Evolutionary conservation across 2,888 invertebrate species (phyloP).

Genomic region (Eristalinus sepulchralis): DNA sequence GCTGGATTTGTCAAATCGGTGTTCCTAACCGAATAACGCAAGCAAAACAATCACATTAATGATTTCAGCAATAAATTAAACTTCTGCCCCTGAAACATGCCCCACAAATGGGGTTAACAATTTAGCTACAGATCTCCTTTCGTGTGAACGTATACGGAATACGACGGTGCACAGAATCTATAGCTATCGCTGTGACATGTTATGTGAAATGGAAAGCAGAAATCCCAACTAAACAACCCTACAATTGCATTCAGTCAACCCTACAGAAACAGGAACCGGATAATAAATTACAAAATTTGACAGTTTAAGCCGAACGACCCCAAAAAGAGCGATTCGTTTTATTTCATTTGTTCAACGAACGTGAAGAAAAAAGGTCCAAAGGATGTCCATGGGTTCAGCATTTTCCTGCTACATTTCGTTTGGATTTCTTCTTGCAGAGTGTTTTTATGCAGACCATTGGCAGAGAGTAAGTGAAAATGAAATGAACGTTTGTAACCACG

Average conservation of each 20-base stretch:
- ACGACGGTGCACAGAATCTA: background rate
- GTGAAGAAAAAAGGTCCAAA: constrained; percentile 33
- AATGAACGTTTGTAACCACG: constrained; percentile 7
- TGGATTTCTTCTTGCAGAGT: background rate
- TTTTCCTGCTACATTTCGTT: constrained; percentile 19
- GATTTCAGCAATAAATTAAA: constrained; percentile 19
- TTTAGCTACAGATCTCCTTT: background rate
- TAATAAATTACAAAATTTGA: constrained; percentile 81
- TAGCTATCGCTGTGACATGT: background rate
- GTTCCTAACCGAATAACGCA: background rate
- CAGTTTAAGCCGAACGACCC: constrained; percentile 77
- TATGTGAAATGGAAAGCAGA: constrained; percentile 32
- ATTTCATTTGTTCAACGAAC: constrained; percentile 43
- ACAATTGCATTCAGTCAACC: constrained; percentile 66
- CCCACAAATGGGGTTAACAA: constrained; percentile 9
- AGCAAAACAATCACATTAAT: background rate
- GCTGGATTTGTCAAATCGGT: background rate
- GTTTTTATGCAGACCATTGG: background rate
- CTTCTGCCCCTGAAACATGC: constrained; percentile 21
- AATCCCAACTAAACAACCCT: constrained; percentile 45
- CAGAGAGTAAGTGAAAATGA: constrained; percentile 26
- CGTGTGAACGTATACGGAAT: background rate
- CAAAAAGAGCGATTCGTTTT: constrained; percentile 42
- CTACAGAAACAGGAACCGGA: constrained; percentile 80
- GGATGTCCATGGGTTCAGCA: constrained; percentile 22